phyloP scores from a whole-genome alignment of 1,140 invertebrate species.

The Megathymus violae region DNA sequence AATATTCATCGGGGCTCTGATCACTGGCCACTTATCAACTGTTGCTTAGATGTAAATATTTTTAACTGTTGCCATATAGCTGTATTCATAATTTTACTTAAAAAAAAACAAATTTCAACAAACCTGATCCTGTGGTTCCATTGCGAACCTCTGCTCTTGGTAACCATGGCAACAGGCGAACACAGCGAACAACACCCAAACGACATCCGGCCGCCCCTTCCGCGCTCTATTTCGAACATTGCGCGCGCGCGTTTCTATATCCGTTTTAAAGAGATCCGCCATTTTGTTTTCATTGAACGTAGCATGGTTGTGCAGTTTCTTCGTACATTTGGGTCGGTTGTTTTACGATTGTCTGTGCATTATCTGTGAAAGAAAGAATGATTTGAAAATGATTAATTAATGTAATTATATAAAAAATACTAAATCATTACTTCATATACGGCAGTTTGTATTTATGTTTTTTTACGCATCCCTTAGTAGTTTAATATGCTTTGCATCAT shows the following conservation, averaged over 20 bases:
- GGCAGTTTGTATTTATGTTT: too few species aligned
- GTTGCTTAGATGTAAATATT: too few species aligned
- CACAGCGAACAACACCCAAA: slow-evolving; percentile 28
- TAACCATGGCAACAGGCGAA: slow-evolving; percentile 64
- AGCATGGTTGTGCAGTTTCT: slow-evolving; percentile 51
- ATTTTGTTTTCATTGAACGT: slow-evolving; percentile 64
- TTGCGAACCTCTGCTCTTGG: slow-evolving; percentile 75
- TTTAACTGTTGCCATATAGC: too few species aligned
- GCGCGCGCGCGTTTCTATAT: slow-evolving; percentile 32
- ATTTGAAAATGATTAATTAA: neutral
- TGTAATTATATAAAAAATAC: too few species aligned
- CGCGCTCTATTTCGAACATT: slow-evolving; percentile 25
- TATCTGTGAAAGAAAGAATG: slow-evolving; percentile 15
- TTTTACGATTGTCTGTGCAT: slow-evolving; percentile 11
- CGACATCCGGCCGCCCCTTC: slow-evolving; percentile 29
- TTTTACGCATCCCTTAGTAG: too few species aligned
- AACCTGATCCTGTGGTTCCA: slow-evolving; percentile 77
- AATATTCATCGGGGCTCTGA: too few species aligned
- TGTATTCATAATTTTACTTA: too few species aligned
- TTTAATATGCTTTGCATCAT: too few species aligned
- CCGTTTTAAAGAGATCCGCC: slow-evolving; percentile 27
- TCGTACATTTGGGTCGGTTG: slow-evolving; percentile 10
- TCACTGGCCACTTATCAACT: too few species aligned
- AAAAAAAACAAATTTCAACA: slow-evolving; percentile 27
- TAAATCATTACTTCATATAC: too few species aligned